Conservation (phyloP, 2,797 vertebrate species). For the Aldrovandia affinis region DNA sequence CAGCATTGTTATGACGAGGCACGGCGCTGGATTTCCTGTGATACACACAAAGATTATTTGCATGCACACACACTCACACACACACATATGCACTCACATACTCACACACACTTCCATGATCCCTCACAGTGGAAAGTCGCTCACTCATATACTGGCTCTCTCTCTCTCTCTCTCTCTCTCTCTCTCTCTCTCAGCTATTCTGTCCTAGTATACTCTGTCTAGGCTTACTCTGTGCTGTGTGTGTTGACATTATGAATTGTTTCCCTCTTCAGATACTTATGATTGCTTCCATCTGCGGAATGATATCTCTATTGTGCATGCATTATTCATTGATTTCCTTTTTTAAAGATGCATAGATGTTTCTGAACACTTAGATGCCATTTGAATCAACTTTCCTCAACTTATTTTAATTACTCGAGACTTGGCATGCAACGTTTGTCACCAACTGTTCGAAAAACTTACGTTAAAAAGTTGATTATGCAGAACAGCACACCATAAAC, state of each 20-base stretch:
- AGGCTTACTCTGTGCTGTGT: background rate
- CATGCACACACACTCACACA: conserved; percentile 29
- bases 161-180: background rate
- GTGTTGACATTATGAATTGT: conserved; percentile 36
- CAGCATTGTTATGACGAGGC: background rate
- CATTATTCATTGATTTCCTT: background rate
- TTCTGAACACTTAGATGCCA: background rate
- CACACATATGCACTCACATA: conserved; percentile 35
- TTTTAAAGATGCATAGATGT: background rate
- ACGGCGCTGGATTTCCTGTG: too few relatives aligned
- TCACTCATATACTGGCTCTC: background rate
- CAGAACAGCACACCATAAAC: background rate
- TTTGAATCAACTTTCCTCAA: background rate
- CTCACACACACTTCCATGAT: conserved; percentile 43
- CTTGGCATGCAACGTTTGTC: background rate
- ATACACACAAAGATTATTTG: conserved; percentile 14
- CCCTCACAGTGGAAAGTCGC: conserved; percentile 46
- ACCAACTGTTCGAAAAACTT: background rate
- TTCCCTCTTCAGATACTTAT: conserved; percentile 30
- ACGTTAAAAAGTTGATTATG: conserved; percentile 10
- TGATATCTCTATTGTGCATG: conserved; percentile 27
- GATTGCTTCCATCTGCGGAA: conserved; percentile 22
- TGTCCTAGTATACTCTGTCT: background rate
- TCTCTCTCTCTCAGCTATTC: background rate
- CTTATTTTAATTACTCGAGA: background rate